Base-by-base conservation (phyloP, 2,797 vertebrate species). In the Halcyon badia region DNA sequence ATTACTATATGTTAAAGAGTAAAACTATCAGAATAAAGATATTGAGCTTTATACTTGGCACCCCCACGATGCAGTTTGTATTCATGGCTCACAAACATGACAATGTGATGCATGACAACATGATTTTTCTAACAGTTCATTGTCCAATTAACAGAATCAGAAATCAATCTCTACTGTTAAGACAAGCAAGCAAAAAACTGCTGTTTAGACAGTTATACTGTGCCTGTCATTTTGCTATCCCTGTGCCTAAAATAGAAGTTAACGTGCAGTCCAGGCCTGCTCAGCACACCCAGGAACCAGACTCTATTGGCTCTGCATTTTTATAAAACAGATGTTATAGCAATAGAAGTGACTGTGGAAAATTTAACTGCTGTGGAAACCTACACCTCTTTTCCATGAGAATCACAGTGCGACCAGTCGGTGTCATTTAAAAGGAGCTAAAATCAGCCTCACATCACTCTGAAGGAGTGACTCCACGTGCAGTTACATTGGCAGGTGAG, bases 121-220 rank as follows among this genome's bases (percentile, higher is more conserved):
- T 5, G 5, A 82, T 80, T 86, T 65, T 90, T 89, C 77, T 88
- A 85, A 58, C 56, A 62, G 68, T 54, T 72, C 81, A 64, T 48
- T 77, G 89, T 85, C 39, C 78, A 80, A 92, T 83, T 89, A 94
- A 87, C 41, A 89, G 78, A 95, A 94, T 52, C 90, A 88, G 69
- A 93, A 95, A 89, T 56, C 83, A 82, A 86, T 72, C 28, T 60
- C 68, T 70, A 80, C 64, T 57, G 41, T 64, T 83, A 68, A 75
- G 87, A 92, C 22, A 75, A 54, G 39, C 48, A 84, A 78, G 75
- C 42, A 77, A 89, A 96, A 95, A 79, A 1, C 13, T 72, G 82
- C 65, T 64, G 31, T 89, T 94, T 60, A 85, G 69, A 73, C 61
- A 77, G 52, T 94, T 95, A 76, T 78, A 78, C 33, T 54, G 30